Base-by-base conservation (phyloP, 2,797 vertebrate species). In the Scolopax rusticola region DNA sequence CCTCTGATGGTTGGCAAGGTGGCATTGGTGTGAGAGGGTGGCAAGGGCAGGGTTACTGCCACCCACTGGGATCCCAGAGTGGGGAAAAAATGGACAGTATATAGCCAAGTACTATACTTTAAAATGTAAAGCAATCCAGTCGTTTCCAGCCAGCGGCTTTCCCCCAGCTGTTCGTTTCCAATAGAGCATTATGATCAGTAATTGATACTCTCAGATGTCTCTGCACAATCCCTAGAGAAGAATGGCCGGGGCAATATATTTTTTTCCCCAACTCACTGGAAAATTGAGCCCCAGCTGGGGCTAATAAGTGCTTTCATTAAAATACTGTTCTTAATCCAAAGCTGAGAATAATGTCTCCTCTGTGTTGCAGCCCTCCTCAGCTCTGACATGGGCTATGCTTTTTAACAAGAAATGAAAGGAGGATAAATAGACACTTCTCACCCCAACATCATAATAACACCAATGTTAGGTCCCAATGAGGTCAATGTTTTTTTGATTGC, bases 241-340 rank as follows among this genome's bases (percentile, higher is more conserved):
- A 95, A 97, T 96, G 96, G 94, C 95, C 82, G 48, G 96, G 94
- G 94, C 92, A 91, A 96, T 97, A 97, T 97, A 85, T 92, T 68
- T 96, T 94, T 97, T 96, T 96, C 78, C 96, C 95, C 95, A 94
- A 93, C 59, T 95, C 85, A 79, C 94, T 95, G 97, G 97, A 97
- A 97, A 97, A 95, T 93, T 94, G 97, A 97, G 92, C 71, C 90
- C 97, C 97, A 98, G 97, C 97, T 97, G 98, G 97, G 96, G 96
- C 97, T 97, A 96, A 97, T 97, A 97, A 98, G 97, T 95, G 96
- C 96, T 97, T 97, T 97, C 98, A 97, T 96, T 95, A 97, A 95
- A 95, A 96, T 87, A 69, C 95, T 94, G 97, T 96, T 93, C 84
- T 95, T 96, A 95, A 83, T 96, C 98, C 97, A 97, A 95, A 82